A percentile compares a stretch with the other conserved stretches of the same genome.
Conservation (phyloP, 2,113 vertebrate species). For the Apodemus speciosus region DNA sequence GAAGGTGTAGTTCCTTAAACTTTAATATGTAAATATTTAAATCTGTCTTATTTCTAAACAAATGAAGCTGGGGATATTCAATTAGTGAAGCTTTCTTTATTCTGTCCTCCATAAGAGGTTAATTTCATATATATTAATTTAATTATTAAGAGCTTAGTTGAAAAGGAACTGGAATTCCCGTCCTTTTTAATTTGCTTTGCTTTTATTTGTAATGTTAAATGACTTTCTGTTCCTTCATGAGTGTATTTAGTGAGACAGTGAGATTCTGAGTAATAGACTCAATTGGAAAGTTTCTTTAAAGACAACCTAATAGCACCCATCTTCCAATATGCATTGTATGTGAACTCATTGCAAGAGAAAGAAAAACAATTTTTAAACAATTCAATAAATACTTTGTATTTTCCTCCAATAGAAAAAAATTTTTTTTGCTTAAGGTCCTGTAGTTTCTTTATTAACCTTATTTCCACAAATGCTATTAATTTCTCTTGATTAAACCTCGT, state of each 20-base stretch:
- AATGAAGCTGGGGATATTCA: neutral
- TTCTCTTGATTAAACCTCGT: neutral
- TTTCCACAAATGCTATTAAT: neutral
- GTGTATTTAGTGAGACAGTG: neutral
- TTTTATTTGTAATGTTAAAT: neutral
- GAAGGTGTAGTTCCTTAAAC: neutral
- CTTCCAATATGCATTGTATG: neutral
- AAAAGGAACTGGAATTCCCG: neutral
- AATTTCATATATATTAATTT: constrained; percentile 1
- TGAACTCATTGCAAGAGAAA: neutral
- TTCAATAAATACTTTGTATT: neutral
- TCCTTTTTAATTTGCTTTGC: neutral
- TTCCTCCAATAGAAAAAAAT: neutral
- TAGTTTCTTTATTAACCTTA: neutral
- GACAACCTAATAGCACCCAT: neutral
- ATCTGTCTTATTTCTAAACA: neutral
- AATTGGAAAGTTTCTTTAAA: neutral
- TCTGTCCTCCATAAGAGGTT: neutral
- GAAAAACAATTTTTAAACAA: neutral
- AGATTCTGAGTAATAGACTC: neutral
- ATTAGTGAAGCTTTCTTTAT: neutral
- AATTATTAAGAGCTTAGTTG: neutral
- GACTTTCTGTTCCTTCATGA: neutral
- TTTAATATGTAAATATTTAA: neutral
- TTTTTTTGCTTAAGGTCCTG: neutral